Evolutionary conservation across 2,888 invertebrate species (phyloP).

Genomic region (Scaptomyza caliginosa): DNA sequence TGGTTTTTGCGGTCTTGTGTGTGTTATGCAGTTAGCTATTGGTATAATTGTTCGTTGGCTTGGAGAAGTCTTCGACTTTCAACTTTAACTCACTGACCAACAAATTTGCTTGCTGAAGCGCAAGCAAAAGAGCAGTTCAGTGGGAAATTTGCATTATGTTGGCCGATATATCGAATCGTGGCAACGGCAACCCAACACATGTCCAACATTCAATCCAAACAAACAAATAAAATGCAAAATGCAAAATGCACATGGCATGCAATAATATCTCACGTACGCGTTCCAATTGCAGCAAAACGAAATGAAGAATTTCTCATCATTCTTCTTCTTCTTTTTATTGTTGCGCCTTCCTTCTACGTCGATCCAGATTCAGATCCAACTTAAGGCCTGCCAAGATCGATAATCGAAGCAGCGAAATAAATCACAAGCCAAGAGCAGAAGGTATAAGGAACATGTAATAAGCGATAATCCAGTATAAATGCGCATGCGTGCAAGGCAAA

Average conservation of each 20-base stretch:
- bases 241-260: slow-evolving; percentile 41
- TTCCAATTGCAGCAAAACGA: slow-evolving; percentile 42
- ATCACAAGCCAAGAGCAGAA: slow-evolving; percentile 50
- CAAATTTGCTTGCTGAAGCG: slow-evolving; percentile 4
- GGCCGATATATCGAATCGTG: slow-evolving; percentile 18
- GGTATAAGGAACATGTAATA: slow-evolving; percentile 62
- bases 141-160: slow-evolving; percentile 48
- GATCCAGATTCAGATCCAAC: slow-evolving; percentile 12
- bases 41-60: no score
- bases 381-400: slow-evolving; percentile 48
- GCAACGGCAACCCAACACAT: slow-evolving; percentile 29
- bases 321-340: slow-evolving; percentile 30
- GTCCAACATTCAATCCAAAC: slow-evolving; percentile 21
- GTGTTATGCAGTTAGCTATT: no score
- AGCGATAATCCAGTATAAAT: slow-evolving; percentile 77
- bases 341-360: no score
- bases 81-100: slow-evolving; percentile 3
- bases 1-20: background rate
- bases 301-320: slow-evolving; percentile 5
- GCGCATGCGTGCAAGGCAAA: slow-evolving; percentile 68
- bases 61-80: no score
- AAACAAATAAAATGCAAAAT: slow-evolving; percentile 39
- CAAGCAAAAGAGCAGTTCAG: no score
- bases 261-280: slow-evolving; percentile 70
- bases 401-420: slow-evolving; percentile 59